Percentiles rank a stretch among this genome's conserved stretches.
These are phyloP conservation scores for Ornithorhynchus anatinus DNA, from an alignment of 2,113 vertebrate species.

Conservation along the genomic window DNA sequence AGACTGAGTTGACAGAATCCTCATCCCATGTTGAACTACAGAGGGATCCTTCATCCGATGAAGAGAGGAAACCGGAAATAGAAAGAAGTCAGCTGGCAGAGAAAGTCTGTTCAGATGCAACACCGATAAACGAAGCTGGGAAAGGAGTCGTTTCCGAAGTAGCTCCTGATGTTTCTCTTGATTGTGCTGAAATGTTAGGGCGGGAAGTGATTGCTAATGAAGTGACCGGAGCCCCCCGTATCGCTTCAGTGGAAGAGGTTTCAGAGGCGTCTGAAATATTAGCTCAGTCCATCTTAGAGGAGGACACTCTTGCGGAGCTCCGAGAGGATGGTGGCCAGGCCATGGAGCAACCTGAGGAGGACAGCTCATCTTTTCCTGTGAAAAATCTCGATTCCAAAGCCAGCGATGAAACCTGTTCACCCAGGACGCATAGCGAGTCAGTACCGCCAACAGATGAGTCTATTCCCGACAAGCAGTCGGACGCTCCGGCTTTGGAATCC, in stretches of 20 bases:
- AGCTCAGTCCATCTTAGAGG: conserved; percentile 53
- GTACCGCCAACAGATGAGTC: conserved; percentile 12
- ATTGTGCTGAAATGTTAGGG: conserved; percentile 42
- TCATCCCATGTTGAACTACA: conserved; percentile 47
- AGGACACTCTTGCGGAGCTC: conserved; percentile 42
- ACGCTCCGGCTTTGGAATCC: conserved; percentile 2
- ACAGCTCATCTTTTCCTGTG: neutral
- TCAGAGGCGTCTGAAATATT: conserved; percentile 48
- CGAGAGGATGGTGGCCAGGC: neutral
- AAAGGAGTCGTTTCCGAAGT: conserved; percentile 37
- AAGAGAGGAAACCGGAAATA: conserved; percentile 38
- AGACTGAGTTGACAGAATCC: conserved; percentile 61
- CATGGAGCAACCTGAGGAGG: neutral
- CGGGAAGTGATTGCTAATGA: conserved; percentile 59
- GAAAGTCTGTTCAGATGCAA: conserved; percentile 25
- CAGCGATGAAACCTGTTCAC: neutral
- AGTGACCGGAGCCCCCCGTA: conserved; percentile 22
- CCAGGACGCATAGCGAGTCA: neutral
- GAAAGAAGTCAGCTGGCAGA: conserved; percentile 11
- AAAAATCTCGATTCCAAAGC: neutral
- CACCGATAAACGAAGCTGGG: neutral
- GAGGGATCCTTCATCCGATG: neutral
- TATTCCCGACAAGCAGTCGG: neutral
- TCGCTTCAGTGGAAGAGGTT: conserved; percentile 54
- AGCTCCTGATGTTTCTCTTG: conserved; percentile 39